Conservation (phyloP, 1,140 invertebrate species). For the Odontomachus brunneus region DNA sequence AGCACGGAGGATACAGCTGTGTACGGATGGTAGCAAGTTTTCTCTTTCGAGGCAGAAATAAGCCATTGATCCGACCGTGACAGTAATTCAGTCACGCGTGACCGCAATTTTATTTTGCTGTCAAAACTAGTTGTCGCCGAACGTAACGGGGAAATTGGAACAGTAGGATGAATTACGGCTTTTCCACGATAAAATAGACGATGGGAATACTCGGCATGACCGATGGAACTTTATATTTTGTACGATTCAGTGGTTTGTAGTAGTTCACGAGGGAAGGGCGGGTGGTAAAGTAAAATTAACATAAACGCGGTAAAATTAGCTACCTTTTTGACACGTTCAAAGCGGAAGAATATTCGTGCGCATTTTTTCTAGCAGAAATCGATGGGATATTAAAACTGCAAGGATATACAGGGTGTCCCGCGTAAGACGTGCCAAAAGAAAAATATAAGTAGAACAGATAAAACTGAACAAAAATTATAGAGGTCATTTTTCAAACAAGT, state of each 20-base stretch:
- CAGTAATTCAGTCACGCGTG: constrained; percentile 14
- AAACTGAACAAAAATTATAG: too few species aligned
- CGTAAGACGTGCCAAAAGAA: too few species aligned
- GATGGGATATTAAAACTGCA: too few species aligned
- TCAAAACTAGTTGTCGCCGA: constrained; percentile 5
- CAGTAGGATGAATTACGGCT: constrained; percentile 35
- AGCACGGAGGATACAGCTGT: not conserved
- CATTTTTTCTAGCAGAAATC: too few species aligned
- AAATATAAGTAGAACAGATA: too few species aligned
- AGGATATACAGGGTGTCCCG: too few species aligned
- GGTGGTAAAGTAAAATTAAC: too few species aligned
- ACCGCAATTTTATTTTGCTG: constrained; percentile 11
- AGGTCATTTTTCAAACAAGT: too few species aligned
- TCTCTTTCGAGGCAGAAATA: constrained; percentile 18
- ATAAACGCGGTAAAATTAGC: too few species aligned
- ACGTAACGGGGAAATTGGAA: constrained; percentile 49
- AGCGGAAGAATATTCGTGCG: too few species aligned
- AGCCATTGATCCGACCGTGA: constrained; percentile 18
- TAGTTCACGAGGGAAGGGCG: too few species aligned
- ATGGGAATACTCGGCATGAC: constrained; percentile 26
- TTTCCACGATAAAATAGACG: constrained; percentile 16
- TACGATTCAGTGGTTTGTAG: not conserved
- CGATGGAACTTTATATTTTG: constrained; percentile 24
- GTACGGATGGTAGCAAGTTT: constrained; percentile 4
- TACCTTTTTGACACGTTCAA: too few species aligned